Evolutionary conservation across 1,140 invertebrate genomes (phyloP), one percentile per base, ranked within the genome.

Genomic region (Sycobia sp.): DNA sequence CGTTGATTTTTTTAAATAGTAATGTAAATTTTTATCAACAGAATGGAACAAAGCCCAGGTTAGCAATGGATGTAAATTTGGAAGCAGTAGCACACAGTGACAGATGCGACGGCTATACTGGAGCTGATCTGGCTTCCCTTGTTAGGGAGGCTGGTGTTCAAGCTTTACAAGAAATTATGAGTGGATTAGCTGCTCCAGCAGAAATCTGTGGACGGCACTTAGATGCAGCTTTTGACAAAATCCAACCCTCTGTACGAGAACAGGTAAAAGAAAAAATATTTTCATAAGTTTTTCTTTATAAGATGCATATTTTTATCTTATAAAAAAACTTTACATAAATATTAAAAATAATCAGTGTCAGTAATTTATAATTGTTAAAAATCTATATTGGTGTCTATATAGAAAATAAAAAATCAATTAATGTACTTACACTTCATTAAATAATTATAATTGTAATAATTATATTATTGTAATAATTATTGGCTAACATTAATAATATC

Each of bases 71-170:
- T 80, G 91, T 97, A 0, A 82, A 91, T 73, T 80, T 98, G 23
- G 81, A 89, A 59, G 81, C 83, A 25, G 81, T 97, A 39, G 87
- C 83, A 3, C 78, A 73, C 39, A 89, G 91, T 41, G 76, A 73
- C 4, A 74, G 87, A 46, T 93, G 91, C 59, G 85, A 92, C 34
- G 89, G 91, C 27, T 96, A 90, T 68, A 95, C 93, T 2, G 96
- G 96, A 54, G 96, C 96, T 14, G 97, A 99, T 85, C 82, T 99
- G 34, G 90, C 91, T 16, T 91, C 93, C 22, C 79, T 97, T 22
- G 86, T 96, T 0, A 85, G 90, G 68, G 92, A 95, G 81, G 92
- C 95, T 0, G 88, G 90, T 0, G 85, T 91, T 56, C 84, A 88
- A 71, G 88, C 92, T 8, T 76, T 97, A 9, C 89, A 88, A 64